Evolutionary conservation across 1,140 invertebrate genomes (phyloP).

Genomic region (Cardiocondyla obscurior): DNA sequence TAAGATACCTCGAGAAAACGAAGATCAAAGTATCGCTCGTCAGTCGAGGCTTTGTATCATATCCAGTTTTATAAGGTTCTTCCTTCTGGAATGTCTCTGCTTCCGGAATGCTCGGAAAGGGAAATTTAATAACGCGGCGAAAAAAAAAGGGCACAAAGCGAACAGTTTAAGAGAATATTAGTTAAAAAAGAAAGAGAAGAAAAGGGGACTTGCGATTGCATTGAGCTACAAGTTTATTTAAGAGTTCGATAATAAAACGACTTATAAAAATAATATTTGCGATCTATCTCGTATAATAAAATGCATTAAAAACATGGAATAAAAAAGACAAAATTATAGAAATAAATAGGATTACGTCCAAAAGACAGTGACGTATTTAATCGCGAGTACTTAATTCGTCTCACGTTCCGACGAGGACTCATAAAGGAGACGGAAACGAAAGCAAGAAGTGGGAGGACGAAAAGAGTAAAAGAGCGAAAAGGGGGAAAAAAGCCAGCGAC

Average conservation of each 20-base stretch:
- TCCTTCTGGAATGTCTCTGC: not conserved
- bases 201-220: not conserved
- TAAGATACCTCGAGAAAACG: constrained; percentile 8
- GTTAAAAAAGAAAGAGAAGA: not conserved
- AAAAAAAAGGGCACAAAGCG: not conserved
- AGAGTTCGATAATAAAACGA: not conserved
- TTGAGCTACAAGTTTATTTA: constrained; percentile 10
- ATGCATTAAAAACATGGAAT: not conserved
- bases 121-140: constrained; percentile 5
- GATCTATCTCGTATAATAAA: not conserved
- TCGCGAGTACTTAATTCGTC: constrained; percentile 60
- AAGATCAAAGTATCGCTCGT: constrained; percentile 44
- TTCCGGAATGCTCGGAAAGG: not conserved
- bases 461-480: not conserved
- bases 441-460: not conserved
- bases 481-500: constrained; percentile 24
- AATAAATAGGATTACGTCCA: not conserved
- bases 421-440: constrained; percentile 22
- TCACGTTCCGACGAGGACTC: constrained; percentile 53
- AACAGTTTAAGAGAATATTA: constrained; percentile 8
- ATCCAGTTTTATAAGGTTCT: not conserved
- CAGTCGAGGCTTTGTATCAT: not conserved
- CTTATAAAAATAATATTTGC: not conserved
- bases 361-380: constrained; percentile 57
- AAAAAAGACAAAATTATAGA: not conserved